phyloP scores from a whole-genome alignment of 2,888 invertebrate species.

The Lissonota sp. region DNA sequence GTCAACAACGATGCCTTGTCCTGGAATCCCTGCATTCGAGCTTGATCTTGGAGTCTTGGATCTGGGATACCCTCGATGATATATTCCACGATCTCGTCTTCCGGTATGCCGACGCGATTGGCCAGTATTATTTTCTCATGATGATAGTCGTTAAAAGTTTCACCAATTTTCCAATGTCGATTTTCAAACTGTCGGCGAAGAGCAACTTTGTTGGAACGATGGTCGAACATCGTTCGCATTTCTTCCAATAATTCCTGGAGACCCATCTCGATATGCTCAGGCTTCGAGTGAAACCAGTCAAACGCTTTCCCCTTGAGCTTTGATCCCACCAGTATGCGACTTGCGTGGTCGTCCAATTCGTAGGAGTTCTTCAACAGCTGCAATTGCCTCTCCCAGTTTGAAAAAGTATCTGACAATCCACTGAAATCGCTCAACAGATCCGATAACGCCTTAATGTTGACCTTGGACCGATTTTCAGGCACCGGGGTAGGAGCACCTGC shows the following conservation, averaged over 20 bases:
- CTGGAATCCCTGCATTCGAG: conserved; percentile 23
- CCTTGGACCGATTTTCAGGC: neutral
- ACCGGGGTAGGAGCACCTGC: neutral
- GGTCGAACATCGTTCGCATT: conserved; percentile 47
- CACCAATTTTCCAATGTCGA: conserved; percentile 22
- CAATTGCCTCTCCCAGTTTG: conserved; percentile 6
- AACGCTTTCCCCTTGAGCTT: conserved; percentile 40
- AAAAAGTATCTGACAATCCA: neutral
- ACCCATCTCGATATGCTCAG: conserved; percentile 39
- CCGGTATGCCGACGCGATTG: conserved; percentile 37
- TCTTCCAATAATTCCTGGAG: conserved; percentile 21
- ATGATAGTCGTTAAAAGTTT: conserved; percentile 46
- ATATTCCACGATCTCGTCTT: conserved; percentile 54
- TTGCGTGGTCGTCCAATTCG: conserved; percentile 1
- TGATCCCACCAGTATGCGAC: conserved; percentile 32
- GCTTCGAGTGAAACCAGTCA: conserved; percentile 54
- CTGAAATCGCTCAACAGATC: neutral
- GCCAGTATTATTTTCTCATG: conserved; percentile 42
- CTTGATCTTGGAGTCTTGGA: conserved; percentile 33
- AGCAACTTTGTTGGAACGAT: conserved; percentile 32
- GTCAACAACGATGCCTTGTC: neutral
- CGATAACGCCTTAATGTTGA: neutral
- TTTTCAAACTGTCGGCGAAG: conserved; percentile 37
- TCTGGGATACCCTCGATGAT: conserved; percentile 53
- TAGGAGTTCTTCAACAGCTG: neutral